These are phyloP conservation scores for Volucella inanis DNA, from an alignment of 2,888 invertebrate genomes.

Conservation along the genomic window DNA sequence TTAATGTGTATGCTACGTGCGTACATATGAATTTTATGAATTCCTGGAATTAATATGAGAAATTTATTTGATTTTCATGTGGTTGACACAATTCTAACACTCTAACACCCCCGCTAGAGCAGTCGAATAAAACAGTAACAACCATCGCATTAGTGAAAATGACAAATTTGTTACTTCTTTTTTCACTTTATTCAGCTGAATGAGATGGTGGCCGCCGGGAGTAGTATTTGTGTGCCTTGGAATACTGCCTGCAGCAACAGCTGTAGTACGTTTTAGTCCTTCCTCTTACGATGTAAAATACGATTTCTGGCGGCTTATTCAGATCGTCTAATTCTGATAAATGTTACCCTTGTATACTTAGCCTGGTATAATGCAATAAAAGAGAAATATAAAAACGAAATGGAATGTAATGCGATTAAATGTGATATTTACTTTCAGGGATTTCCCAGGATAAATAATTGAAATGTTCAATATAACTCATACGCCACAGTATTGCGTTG, in stretches of 20 bases:
- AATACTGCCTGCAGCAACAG: background rate
- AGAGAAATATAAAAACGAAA: slow-evolving; percentile 24
- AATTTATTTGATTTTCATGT: slow-evolving; percentile 20
- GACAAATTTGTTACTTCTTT: slow-evolving; percentile 43
- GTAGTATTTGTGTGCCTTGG: background rate
- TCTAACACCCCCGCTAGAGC: background rate
- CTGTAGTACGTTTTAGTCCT: background rate
- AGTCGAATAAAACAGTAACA: slow-evolving; percentile 8
- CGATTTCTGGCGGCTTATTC: slow-evolving; percentile 30
- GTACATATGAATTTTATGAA: background rate
- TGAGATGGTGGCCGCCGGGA: background rate
- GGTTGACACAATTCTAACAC: background rate
- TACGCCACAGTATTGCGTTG: slow-evolving; percentile 9
- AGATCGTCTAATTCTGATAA: slow-evolving; percentile 56
- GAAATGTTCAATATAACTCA: slow-evolving; percentile 58
- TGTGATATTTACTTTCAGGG: slow-evolving; percentile 56
- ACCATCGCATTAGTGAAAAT: slow-evolving; percentile 6
- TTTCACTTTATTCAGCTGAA: slow-evolving; percentile 26
- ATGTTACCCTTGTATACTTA: slow-evolving; percentile 31
- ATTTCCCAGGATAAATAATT: slow-evolving; percentile 51
- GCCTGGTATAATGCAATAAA: slow-evolving; percentile 49
- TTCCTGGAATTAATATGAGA: slow-evolving; percentile 1
- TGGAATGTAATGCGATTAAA: slow-evolving; percentile 47
- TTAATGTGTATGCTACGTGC: too few species aligned
- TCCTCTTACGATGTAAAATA: slow-evolving; percentile 7